phyloP scores from a whole-genome alignment of 2,113 vertebrate genomes.

The Uropsilus gracilis region DNA sequence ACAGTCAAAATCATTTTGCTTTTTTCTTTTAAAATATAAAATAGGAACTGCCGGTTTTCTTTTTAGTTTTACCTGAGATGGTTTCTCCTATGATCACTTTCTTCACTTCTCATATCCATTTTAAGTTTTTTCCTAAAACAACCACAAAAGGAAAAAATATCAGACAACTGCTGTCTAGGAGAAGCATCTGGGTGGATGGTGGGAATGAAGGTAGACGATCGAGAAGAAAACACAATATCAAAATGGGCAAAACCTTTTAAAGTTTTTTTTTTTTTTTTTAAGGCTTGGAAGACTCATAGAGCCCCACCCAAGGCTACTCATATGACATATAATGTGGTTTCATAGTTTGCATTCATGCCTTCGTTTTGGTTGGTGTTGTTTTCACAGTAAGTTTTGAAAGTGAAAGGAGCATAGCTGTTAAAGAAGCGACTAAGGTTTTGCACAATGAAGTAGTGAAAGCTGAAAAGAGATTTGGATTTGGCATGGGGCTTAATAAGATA shows the following conservation, averaged over 20 bases:
- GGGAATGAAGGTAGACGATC: constrained; percentile 44
- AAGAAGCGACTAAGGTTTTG: constrained; percentile 61
- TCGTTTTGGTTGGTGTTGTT: constrained; percentile 61
- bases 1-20: not conserved
- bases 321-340: constrained; percentile 74
- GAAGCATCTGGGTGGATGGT: constrained; percentile 35
- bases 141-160: constrained; percentile 74
- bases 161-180: constrained; percentile 62
- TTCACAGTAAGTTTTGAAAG: constrained; percentile 76
- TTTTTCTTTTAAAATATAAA: constrained; percentile 46
- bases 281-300: constrained; percentile 51
- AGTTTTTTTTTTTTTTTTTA: constrained; percentile 63
- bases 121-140: constrained; percentile 81
- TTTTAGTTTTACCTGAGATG: constrained; percentile 85
- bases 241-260: constrained; percentile 70
- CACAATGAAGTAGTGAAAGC: constrained; percentile 60
- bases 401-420: constrained; percentile 59
- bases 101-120: constrained; percentile 81
- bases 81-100: constrained; percentile 78
- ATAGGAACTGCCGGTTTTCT: constrained; percentile 20
- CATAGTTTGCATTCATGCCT: constrained; percentile 60
- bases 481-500: constrained; percentile 71
- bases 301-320: constrained; percentile 75
- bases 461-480: constrained; percentile 69
- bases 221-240: constrained; percentile 68